These are phyloP conservation scores for Myzus persicae DNA, from an alignment of 1,140 invertebrate species.

Conservation along the genomic window DNA sequence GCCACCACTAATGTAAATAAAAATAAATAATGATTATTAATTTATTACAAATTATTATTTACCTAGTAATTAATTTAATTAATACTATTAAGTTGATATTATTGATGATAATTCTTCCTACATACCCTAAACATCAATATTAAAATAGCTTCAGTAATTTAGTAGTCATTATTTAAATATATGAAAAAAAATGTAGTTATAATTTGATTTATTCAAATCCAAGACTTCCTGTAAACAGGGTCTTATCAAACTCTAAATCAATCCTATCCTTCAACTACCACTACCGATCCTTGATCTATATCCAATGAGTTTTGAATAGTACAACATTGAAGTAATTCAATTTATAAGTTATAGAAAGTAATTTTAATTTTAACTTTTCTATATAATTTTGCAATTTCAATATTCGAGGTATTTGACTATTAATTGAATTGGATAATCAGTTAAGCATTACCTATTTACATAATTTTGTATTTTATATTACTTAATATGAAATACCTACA, in stretches of 20 bases:
- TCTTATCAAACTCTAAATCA: background rate
- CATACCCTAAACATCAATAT: background rate
- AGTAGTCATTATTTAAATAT: no score
- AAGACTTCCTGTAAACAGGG: background rate
- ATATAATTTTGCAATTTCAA: background rate
- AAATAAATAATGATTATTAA: background rate
- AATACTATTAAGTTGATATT: background rate
- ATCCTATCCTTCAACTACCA: background rate
- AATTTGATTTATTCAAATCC: background rate
- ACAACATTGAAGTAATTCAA: no score
- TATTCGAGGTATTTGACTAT: background rate
- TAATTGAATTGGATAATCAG: background rate
- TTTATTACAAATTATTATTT: background rate
- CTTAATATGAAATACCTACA: no score
- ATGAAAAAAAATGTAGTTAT: no score
- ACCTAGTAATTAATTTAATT: background rate
- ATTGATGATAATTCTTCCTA: background rate
- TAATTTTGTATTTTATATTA: background rate
- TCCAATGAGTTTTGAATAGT: background rate
- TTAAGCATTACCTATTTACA: background rate
- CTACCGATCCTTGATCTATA: background rate
- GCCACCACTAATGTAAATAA: slow-evolving; percentile 75
- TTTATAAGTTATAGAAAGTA: background rate
- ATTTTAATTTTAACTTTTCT: background rate
- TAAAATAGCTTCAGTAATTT: background rate